These are phyloP conservation scores for Frieseomelitta varia DNA, from an alignment of 1,140 invertebrate genomes.

Conservation along the genomic window DNA sequence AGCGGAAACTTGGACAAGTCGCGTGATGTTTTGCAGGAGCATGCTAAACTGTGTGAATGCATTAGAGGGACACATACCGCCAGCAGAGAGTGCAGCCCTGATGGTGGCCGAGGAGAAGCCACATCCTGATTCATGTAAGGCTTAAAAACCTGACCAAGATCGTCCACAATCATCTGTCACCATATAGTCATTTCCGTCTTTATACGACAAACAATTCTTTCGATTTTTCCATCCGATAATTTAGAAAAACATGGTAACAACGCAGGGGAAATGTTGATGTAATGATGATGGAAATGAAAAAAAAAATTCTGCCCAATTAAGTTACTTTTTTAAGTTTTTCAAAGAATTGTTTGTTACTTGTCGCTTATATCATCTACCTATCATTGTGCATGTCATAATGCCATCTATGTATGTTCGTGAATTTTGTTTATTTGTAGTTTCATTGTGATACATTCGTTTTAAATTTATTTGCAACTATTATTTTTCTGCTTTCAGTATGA, in stretches of 20 bases:
- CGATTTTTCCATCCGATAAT: not conserved
- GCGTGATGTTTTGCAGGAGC: slow-evolving; percentile 88
- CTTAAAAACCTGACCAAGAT: slow-evolving; percentile 68
- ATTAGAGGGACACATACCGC: slow-evolving; percentile 89
- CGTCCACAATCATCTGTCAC: slow-evolving; percentile 66
- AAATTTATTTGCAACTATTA: slow-evolving; percentile 67
- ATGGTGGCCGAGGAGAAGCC: slow-evolving; percentile 90
- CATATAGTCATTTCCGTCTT: slow-evolving; percentile 47
- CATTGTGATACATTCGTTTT: slow-evolving; percentile 65
- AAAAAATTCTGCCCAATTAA: not conserved
- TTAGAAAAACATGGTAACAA: no score
- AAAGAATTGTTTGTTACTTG: slow-evolving; percentile 70
- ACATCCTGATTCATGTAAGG: slow-evolving; percentile 92
- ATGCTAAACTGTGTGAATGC: slow-evolving; percentile 93
- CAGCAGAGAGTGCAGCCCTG: slow-evolving; percentile 88
- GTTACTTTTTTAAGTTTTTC: not conserved
- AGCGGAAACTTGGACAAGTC: slow-evolving; percentile 78
- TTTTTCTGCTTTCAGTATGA: slow-evolving; percentile 71
- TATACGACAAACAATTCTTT: slow-evolving; percentile 61
- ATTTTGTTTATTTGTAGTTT: slow-evolving; percentile 64
- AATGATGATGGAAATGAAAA: not conserved
- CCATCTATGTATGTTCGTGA: slow-evolving; percentile 66
- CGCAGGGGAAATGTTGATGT: not conserved
- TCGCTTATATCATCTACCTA: slow-evolving; percentile 52
- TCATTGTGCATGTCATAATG: slow-evolving; percentile 71